Percentiles rank a stretch among this genome's conserved stretches.
Evolutionary conservation across 2,888 invertebrate genomes (phyloP).

Genomic region (Caenorhabditis sp.): DNA sequence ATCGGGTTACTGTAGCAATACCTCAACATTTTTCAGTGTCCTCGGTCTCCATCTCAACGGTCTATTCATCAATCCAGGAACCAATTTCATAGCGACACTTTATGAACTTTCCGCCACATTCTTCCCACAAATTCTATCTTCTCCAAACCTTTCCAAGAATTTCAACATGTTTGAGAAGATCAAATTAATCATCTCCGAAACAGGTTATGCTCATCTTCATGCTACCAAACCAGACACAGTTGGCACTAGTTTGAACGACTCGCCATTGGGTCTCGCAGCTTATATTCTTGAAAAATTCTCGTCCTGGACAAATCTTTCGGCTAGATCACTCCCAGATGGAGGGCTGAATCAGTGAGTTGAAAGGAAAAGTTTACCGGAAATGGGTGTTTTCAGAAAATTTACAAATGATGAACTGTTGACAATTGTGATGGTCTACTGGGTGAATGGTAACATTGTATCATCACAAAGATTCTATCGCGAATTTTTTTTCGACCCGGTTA

Average conservation of each 20-base stretch:
- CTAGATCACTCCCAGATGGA: slow-evolving; percentile 76
- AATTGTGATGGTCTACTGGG: slow-evolving; percentile 85
- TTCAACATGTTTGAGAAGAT: slow-evolving; percentile 54
- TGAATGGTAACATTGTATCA: slow-evolving; percentile 78
- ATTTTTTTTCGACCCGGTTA: slow-evolving; percentile 54
- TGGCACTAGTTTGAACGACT: slow-evolving; percentile 79
- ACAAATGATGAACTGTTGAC: slow-evolving; percentile 80
- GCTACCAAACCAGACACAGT: slow-evolving; percentile 88
- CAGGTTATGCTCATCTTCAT: slow-evolving; percentile 80
- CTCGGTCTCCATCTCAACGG: slow-evolving; percentile 79
- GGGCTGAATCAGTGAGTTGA: slow-evolving; percentile 74
- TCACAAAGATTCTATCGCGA: slow-evolving; percentile 82
- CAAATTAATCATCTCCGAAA: slow-evolving; percentile 71
- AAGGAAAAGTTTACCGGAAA: too few species aligned
- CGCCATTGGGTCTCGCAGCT: slow-evolving; percentile 85
- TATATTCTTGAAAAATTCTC: slow-evolving; percentile 90
- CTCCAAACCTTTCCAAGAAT: slow-evolving; percentile 21
- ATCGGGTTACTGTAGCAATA: not conserved
- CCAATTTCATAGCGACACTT: slow-evolving; percentile 31
- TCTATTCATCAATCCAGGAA: slow-evolving; percentile 71
- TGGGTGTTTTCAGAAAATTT: slow-evolving; percentile 76
- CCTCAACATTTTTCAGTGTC: slow-evolving; percentile 70
- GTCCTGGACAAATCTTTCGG: slow-evolving; percentile 77
- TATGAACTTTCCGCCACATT: slow-evolving; percentile 19
- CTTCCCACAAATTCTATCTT: slow-evolving; percentile 27